Conservation (phyloP, 2,888 invertebrate species). For the Bellardia pandia region DNA sequence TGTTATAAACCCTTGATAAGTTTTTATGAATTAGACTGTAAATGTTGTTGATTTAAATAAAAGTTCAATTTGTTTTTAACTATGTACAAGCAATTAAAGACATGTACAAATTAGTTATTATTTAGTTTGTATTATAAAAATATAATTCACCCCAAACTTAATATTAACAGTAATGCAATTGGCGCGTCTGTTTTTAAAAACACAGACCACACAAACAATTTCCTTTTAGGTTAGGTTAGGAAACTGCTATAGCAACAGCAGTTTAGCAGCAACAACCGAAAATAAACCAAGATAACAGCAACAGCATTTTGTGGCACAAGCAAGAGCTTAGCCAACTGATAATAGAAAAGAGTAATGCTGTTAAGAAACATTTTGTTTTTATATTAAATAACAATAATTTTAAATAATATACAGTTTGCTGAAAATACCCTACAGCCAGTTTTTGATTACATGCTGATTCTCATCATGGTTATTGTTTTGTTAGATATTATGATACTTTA, state of each 20-base stretch:
- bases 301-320: neutral
- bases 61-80: neutral
- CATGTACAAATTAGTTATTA: neutral
- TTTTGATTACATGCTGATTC: too few species aligned
- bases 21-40: too few species aligned
- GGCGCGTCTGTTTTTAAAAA: slow-evolving; percentile 21
- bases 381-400: too few species aligned
- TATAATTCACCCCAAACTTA: neutral
- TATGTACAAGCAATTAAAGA: too few species aligned
- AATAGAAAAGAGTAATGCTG: too few species aligned
- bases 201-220: slow-evolving; percentile 61
- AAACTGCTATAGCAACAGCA: slow-evolving; percentile 41
- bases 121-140: neutral
- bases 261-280: neutral
- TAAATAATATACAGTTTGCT: too few species aligned
- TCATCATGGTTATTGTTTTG: too few species aligned
- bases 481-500: too few species aligned
- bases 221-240: slow-evolving; percentile 75
- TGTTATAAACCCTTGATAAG: too few species aligned
- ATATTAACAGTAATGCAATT: neutral
- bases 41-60: neutral
- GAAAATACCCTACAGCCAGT: too few species aligned
- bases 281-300: neutral
- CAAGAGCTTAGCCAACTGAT: neutral
- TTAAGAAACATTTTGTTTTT: too few species aligned